Base-by-base conservation (phyloP, 2,113 vertebrate genomes). In the Eretmochelys imbricata region DNA sequence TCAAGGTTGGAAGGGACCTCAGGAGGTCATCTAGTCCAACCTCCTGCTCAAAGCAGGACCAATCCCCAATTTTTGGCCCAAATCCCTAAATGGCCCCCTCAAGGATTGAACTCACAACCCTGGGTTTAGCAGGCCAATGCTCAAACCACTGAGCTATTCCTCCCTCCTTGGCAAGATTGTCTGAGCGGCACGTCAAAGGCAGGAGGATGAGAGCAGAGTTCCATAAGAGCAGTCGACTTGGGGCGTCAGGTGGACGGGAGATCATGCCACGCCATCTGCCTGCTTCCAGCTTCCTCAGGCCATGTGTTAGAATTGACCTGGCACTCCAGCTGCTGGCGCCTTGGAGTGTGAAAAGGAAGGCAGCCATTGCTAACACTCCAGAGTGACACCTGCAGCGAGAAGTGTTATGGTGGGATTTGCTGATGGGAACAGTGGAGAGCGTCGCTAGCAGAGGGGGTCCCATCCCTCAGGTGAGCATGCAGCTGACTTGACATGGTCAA, bases 281-380 rank as follows among this genome's bases (percentile, higher is more conserved):
- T 57, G 29, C 53, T 92, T 82, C 82, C 82, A 86, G 85, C 42
- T 46, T 88, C 38, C 38, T 80, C 1, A 1, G 27, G 65, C 27
- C 72, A 1, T 17, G 16, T 48, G 54, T 85, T 80, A 88, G 85
- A 81, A 46, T 81, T 54, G 79, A 76, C 31, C 69, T 72, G n/a
- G 1, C 53, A 31, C 55, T 46, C 59, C 90, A 80, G 87, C 0
- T 62, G 65, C 72, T 54, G 92, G 79, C 72, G 38, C 92, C 85
- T 81, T 2, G 4, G 79, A 42, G n/a, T 59, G 53, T 59, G 84
- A 83, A 57, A 42, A 76, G 22, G 82, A 10, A 12, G 54, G 85
- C 79, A 53, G 57, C 69, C 76, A 20, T 49, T 29, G 48, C 38
- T 24, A 0, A 0, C 6, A 51, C 14, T 7, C 57, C 0, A 0